Percentiles rank a stretch among this genome's conserved stretches.
Conservation (phyloP, 1,140 invertebrate species). For the Sarcophaga peregrina region DNA sequence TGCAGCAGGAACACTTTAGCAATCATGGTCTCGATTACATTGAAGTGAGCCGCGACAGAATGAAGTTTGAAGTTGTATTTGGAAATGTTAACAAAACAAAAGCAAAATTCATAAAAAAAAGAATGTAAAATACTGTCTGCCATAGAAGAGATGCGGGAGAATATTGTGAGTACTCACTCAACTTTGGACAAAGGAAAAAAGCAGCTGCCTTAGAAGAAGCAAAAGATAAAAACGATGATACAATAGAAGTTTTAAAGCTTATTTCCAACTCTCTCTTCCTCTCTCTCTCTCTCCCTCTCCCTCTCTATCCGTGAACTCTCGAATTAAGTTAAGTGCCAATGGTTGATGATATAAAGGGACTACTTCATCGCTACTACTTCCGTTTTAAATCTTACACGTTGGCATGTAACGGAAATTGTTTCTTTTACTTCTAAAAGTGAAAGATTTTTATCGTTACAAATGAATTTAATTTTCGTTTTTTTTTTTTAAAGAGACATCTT, state of each 20-base stretch:
- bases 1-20: background rate
- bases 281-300: too few relatives aligned
- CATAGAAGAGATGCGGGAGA: background rate
- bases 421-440: background rate
- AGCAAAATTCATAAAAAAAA: background rate
- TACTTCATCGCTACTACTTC: constrained; percentile 12
- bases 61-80: background rate
- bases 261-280: background rate
- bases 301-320: background rate
- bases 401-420: constrained; percentile 8
- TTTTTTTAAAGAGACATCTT: too few relatives aligned
- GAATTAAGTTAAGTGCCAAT: constrained; percentile 21
- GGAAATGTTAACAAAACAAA: background rate
- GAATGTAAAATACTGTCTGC: background rate
- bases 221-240: background rate
- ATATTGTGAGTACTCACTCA: background rate
- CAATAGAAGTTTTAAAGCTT: background rate
- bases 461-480: too few relatives aligned
- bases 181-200: background rate
- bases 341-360: background rate
- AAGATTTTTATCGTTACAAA: background rate
- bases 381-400: background rate
- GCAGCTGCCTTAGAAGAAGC: background rate
- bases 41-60: background rate
- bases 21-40: background rate